Conservation (phyloP, 2,888 invertebrate genomes). For the Eupelmus urozonus region DNA sequence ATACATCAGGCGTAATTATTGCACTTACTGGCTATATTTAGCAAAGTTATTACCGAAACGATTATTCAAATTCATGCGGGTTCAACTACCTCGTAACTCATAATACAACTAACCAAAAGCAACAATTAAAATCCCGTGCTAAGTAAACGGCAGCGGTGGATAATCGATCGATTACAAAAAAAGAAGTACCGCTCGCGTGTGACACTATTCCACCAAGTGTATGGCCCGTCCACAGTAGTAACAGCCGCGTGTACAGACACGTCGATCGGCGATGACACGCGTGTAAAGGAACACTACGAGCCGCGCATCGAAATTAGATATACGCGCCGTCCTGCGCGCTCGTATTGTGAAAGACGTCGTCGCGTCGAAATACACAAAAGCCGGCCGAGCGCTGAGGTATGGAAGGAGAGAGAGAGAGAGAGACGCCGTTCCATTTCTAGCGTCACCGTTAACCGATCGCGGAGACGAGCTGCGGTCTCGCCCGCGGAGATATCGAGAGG, state of each 20-base stretch:
- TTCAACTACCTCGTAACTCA: too few species aligned
- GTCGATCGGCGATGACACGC: background rate
- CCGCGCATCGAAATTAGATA: slow-evolving; percentile 2
- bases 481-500: background rate
- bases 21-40: too few species aligned
- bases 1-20: too few species aligned
- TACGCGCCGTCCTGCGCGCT: background rate
- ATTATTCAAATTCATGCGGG: too few species aligned
- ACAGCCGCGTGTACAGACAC: background rate
- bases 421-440: slow-evolving; percentile 35
- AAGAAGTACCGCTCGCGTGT: background rate
- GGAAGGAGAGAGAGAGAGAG: background rate
- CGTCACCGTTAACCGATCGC: slow-evolving; percentile 38
- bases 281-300: background rate
- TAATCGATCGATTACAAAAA: background rate
- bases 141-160: too few species aligned
- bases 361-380: slow-evolving; percentile 15
- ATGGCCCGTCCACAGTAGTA: background rate
- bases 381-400: background rate
- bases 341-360: slow-evolving; percentile 16
- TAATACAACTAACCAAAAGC: too few species aligned
- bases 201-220: background rate
- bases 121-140: too few species aligned
- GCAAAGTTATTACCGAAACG: too few species aligned
- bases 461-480: background rate